Base-by-base conservation (phyloP, 2,113 vertebrate species). In the Cyphomyrus discorhynchus region DNA sequence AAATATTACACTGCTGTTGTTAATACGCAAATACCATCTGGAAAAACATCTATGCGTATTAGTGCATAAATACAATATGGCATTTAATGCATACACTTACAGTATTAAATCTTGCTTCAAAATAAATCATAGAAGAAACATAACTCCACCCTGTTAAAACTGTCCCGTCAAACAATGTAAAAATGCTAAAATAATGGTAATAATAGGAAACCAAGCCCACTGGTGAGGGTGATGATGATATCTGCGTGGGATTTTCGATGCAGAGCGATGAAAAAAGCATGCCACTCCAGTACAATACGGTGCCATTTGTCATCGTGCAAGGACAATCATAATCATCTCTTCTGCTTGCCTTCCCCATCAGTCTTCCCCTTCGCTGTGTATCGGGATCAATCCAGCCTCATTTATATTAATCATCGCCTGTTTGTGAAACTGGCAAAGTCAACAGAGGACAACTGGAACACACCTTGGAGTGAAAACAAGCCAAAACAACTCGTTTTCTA, bases 321-420 rank as follows among this genome's bases (percentile, higher is more conserved):
- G 94, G 96, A 95, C 94, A 96, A 95, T 95, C 95, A 95, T 96
- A 96, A 97, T 97, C 95, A 95, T 94, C 92, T 91, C 91, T 94
- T 93, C 93, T 92, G 89, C 95, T 93, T 93, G 91, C 95, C 94
- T 94, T 92, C 88, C 88, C 93, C 96, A 97, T 97, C 95, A 94
- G 92, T 97, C 96, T 97, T 96, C 93, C 50, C 74, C 90, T 90
- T 93, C 77, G 92, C 92, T 89, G 90, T 92, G 92, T 95, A 97
- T 96, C 96, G 94, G 95, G 95, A 96, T 95, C 94, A 95, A 96
- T 96, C 96, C 95, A 89, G 93, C 88, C 94, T 96, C 95, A 91
- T 98, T 97, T 97, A 95, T 97, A 97, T 96, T 96, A 97, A 96
- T 95, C 89, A 66, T 93, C 92, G 94, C 92, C 92, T 96, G 94